Evolutionary conservation across 1,140 invertebrate genomes (phyloP).

Genomic region (Hylyphantes graminicola): DNA sequence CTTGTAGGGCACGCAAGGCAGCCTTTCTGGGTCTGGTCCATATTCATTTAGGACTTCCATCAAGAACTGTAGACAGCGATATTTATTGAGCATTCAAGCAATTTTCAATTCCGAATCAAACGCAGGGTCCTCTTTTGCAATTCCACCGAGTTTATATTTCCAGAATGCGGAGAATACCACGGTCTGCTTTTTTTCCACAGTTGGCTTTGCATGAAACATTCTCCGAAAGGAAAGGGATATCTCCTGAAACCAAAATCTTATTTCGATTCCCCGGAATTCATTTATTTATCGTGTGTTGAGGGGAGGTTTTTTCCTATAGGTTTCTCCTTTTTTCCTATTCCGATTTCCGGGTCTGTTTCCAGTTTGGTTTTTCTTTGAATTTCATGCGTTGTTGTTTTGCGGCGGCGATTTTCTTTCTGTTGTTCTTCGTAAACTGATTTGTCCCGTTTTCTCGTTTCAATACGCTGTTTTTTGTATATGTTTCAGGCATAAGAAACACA

Average conservation of each 20-base stretch:
- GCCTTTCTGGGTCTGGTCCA: too few species aligned
- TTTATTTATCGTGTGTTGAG: constrained; percentile 37
- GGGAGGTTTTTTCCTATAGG: background rate
- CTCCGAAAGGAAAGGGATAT: constrained; percentile 43
- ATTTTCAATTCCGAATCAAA: too few species aligned
- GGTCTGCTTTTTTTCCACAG: background rate
- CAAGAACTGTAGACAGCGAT: too few species aligned
- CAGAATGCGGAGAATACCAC: background rate
- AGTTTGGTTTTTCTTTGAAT: background rate
- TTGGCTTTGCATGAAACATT: constrained; percentile 26
- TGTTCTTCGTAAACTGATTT: background rate
- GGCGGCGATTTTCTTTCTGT: background rate
- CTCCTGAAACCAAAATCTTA: constrained; percentile 40
- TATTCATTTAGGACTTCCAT: too few species aligned
- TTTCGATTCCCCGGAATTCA: constrained; percentile 42
- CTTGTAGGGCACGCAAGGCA: too few species aligned
- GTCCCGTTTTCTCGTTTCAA: background rate
- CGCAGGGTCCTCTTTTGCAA: too few species aligned
- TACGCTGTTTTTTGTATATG: background rate
- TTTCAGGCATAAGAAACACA: too few species aligned
- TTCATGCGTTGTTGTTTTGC: constrained; percentile 21
- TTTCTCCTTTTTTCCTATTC: background rate
- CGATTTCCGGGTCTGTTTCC: background rate
- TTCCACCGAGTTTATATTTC: too few species aligned
- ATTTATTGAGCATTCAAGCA: too few species aligned